Percentiles rank a stretch among this genome's conserved stretches.
These are phyloP conservation scores for Atta colombica DNA, from an alignment of 1,140 invertebrate genomes.

Conservation along the genomic window DNA sequence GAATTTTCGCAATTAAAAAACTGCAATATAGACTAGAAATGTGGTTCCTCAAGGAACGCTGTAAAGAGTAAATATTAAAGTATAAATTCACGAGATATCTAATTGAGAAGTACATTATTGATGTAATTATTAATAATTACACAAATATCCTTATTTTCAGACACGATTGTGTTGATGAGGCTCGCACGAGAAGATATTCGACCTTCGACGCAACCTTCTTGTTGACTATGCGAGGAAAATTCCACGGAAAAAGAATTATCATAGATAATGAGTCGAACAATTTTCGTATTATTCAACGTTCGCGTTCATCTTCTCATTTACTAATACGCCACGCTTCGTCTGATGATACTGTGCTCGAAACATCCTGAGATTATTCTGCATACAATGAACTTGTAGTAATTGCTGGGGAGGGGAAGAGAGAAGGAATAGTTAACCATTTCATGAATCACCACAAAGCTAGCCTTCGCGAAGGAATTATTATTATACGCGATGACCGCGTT, in stretches of 20 bases:
- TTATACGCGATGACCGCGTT: conserved; percentile 55
- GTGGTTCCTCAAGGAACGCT: not conserved
- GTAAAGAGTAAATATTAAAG: not conserved
- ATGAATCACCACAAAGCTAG: conserved; percentile 58
- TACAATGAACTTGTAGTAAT: conserved; percentile 62
- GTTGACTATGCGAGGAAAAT: conserved; percentile 32
- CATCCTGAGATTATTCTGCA: conserved; percentile 22
- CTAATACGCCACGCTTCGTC: not conserved
- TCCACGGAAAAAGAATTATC: conserved; percentile 56
- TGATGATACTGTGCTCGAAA: not conserved
- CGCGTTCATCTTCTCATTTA: conserved; percentile 56
- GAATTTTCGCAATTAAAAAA: not conserved
- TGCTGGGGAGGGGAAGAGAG: not conserved
- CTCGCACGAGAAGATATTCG: not conserved
- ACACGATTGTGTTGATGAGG: not conserved
- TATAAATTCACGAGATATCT: not conserved
- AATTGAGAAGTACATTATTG: not conserved
- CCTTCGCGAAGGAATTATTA: conserved; percentile 45
- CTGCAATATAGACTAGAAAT: not conserved
- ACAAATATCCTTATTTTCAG: conserved; percentile 23
- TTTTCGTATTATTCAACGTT: conserved; percentile 54
- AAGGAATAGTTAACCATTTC: conserved; percentile 35
- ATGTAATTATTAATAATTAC: conserved; percentile 33
- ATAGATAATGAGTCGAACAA: conserved; percentile 55
- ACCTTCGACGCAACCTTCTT: conserved; percentile 41